A percentile compares a stretch with the other conserved stretches of the same genome.
These are phyloP conservation scores for Lepisosteus oculatus DNA, from an alignment of 2,113 vertebrate genomes.

Conservation along the genomic window DNA sequence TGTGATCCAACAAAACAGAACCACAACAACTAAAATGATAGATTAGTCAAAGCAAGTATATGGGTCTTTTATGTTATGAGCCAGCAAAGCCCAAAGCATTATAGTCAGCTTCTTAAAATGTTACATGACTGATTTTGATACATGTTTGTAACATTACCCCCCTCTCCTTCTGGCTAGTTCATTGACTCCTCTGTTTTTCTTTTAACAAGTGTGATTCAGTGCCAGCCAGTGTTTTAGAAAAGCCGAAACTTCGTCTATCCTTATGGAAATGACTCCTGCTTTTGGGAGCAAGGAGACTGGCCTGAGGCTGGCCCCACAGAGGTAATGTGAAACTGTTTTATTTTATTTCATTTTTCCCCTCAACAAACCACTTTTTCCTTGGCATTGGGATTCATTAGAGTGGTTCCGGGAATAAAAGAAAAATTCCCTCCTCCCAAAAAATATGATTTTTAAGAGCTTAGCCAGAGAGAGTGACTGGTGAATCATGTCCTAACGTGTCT, in stretches of 20 bases:
- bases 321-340: constrained; percentile 38
- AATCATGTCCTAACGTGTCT: constrained; percentile 35
- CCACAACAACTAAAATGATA: too few species aligned
- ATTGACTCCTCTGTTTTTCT: not conserved
- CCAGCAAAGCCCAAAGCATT: too few species aligned
- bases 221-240: constrained; percentile 28
- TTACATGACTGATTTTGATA: constrained; percentile 24
- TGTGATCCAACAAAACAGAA: too few species aligned
- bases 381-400: constrained; percentile 31
- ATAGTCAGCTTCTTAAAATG: constrained; percentile 29
- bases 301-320: constrained; percentile 31
- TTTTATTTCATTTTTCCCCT: constrained; percentile 20
- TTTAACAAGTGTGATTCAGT: not conserved
- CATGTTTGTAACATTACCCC: constrained; percentile 12
- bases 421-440: constrained; percentile 12
- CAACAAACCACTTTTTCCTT: constrained; percentile 8
- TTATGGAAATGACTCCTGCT: constrained; percentile 42
- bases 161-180: not conserved
- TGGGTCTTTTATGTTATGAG: too few species aligned
- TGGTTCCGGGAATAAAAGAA: constrained; percentile 37
- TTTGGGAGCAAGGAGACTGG: constrained; percentile 33
- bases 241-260: constrained; percentile 10
- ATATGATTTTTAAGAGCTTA: too few species aligned
- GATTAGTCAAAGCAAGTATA: too few species aligned
- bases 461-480: constrained; percentile 5